These are phyloP conservation scores for Bradypus variegatus DNA, from an alignment of 2,797 vertebrate genomes.

Conservation along the genomic window DNA sequence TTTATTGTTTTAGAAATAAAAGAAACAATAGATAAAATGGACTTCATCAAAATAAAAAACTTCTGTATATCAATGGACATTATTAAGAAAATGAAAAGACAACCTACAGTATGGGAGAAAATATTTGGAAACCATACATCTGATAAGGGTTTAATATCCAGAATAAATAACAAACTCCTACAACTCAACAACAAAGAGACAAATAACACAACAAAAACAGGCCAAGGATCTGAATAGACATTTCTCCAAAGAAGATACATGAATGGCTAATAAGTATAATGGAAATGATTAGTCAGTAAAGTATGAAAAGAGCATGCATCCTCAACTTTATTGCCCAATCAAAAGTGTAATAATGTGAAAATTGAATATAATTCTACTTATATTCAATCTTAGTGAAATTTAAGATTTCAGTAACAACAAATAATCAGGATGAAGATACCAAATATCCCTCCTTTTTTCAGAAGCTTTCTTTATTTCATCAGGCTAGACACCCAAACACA, in stretches of 20 bases:
- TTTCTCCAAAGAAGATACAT: neutral
- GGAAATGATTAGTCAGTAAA: neutral
- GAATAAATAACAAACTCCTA: neutral
- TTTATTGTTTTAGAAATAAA: no score
- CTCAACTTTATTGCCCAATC: neutral
- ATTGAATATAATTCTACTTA: neutral
- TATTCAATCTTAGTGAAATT: neutral
- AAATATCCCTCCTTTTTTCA: slow-evolving; percentile 2
- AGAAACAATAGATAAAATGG: no score
- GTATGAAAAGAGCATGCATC: neutral
- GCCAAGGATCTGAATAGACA: neutral
- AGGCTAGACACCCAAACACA: neutral
- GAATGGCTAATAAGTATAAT: neutral
- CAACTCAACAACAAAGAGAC: neutral
- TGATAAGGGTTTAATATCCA: neutral
- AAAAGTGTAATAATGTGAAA: slow-evolving; percentile 20
- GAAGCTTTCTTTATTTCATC: neutral
- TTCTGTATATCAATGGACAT: no score
- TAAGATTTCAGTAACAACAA: neutral
- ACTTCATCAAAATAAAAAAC: no score
- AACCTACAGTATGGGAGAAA: neutral
- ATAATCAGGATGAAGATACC: neutral
- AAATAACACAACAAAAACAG: neutral
- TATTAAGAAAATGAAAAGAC: neutral
- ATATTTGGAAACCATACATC: neutral